Evolutionary conservation across 2,113 vertebrate species (phyloP), one percentile per base, ranked within the genome.

Genomic region (Rattus rattus): DNA sequence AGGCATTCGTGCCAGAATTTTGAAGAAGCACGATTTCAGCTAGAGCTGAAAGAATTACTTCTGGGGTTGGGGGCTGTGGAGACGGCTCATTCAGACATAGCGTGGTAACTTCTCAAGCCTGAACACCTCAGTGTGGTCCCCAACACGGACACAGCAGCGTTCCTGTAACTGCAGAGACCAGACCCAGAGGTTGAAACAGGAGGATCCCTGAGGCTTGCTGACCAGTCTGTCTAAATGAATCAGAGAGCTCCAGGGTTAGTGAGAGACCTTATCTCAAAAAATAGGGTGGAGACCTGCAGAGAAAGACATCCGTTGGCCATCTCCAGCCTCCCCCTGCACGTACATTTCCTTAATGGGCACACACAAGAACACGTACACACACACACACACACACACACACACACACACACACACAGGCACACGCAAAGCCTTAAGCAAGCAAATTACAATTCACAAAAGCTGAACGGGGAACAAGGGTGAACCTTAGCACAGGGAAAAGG

Each of bases 21-120:
- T 69, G 33, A 96, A 90, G 86, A 91, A 94, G 52, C 94, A 91
- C 67, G 77, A 91, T 26, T 83, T 76, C 7, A 88, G 84, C 13
- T 56, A 28, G 19, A 19, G 16, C 65, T 95, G 52, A 91, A 88
- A 90, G 87, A 85, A 88, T 84, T 84, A 59, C 17, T 80, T 4
- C 39, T 77, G 43, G 39, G 19, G 1, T 39, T 3, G 26, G 8
- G 65, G 47, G 47, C 47, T 16, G 20, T 13, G 7, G 16, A 63
- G 39, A 30, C 26, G 47, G 19, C 30, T 36, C 47, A n/a, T 67
- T 24, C 85, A 70, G 63, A 69, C 36, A 49, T 7, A 14, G 28
- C 33, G 65, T 26, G 7, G 33, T 70, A 13, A 22, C 85, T 88
- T 6, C n/a, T 13, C 10, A 70, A 9, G 4, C 65, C 13, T 7